phyloP scores from a whole-genome alignment of 23 tunicate species.

The Aplidium turbinatum region DNA sequence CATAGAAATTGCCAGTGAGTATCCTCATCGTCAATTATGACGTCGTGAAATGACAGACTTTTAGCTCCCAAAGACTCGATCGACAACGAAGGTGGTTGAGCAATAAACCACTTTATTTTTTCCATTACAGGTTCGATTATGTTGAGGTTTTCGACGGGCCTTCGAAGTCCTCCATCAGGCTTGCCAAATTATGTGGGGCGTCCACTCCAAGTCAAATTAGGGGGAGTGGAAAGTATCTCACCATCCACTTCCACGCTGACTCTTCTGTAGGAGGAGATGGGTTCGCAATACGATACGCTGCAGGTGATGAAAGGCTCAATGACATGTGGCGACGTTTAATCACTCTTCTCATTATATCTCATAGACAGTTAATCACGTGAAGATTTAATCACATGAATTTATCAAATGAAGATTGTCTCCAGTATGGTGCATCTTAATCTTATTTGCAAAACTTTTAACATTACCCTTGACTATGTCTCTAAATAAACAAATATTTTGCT shows the following conservation, averaged over 20 bases:
- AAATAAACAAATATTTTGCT: too few species aligned
- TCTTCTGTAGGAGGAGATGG: constrained; percentile 44
- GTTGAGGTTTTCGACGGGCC: constrained; percentile 70
- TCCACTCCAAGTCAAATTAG: constrained; percentile 25
- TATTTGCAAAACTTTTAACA: background rate
- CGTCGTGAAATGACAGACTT: too few species aligned
- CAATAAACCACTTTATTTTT: too few species aligned
- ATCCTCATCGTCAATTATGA: background rate
- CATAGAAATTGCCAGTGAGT: constrained; percentile 67
- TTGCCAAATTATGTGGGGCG: constrained; percentile 52
- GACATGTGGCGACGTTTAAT: background rate
- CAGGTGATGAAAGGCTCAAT: constrained; percentile 38
- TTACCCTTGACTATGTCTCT: background rate
- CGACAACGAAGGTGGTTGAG: too few species aligned
- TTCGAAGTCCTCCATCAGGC: background rate
- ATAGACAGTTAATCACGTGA: too few species aligned
- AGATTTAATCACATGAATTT: too few species aligned
- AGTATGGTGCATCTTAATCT: too few species aligned
- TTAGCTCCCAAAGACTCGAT: too few species aligned
- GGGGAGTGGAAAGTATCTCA: constrained; percentile 54
- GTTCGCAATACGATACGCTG: constrained; percentile 32
- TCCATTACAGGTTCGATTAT: constrained; percentile 84
- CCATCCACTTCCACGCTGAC: constrained; percentile 59
- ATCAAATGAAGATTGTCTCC: too few species aligned
- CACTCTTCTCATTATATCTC: too few species aligned